phyloP scores from a whole-genome alignment of 2,888 invertebrate species.

The Ophion costatus region DNA sequence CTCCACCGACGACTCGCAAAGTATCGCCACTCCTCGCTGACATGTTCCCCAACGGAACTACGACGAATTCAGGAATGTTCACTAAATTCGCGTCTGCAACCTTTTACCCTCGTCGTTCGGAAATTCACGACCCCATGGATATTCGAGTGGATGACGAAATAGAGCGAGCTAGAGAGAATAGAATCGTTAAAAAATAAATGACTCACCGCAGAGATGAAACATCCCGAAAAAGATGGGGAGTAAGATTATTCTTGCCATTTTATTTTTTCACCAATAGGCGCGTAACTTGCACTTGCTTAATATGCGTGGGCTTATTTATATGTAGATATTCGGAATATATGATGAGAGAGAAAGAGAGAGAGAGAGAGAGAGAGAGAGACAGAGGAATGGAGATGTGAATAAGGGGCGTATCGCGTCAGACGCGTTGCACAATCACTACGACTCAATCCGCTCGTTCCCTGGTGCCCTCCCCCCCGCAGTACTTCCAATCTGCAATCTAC shows the following conservation, averaged over 20 bases:
- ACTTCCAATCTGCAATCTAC: conserved; percentile 71
- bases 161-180: not conserved
- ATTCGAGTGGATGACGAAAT: conserved; percentile 29
- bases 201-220: conserved; percentile 17
- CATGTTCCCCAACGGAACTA: conserved; percentile 40
- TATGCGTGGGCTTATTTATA: conserved; percentile 28
- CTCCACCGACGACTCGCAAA: conserved; percentile 26
- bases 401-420: conserved; percentile 50
- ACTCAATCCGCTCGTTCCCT: conserved; percentile 52
- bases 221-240: not conserved
- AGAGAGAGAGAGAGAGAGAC: not conserved
- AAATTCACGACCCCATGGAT: not conserved
- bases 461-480: conserved; percentile 36
- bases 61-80: conserved; percentile 41
- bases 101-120: conserved; percentile 24
- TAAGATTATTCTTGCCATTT: conserved; percentile 33
- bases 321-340: conserved; percentile 31
- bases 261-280: conserved; percentile 13
- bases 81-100: conserved; percentile 46
- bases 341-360: conserved; percentile 22
- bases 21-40: conserved; percentile 8
- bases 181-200: conserved; percentile 11
- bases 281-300: conserved; percentile 27
- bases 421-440: conserved; percentile 65
- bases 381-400: conserved; percentile 27